These are phyloP conservation scores for Zootermopsis nevadensis DNA, from an alignment of 2,888 invertebrate species.

Conservation along the genomic window DNA sequence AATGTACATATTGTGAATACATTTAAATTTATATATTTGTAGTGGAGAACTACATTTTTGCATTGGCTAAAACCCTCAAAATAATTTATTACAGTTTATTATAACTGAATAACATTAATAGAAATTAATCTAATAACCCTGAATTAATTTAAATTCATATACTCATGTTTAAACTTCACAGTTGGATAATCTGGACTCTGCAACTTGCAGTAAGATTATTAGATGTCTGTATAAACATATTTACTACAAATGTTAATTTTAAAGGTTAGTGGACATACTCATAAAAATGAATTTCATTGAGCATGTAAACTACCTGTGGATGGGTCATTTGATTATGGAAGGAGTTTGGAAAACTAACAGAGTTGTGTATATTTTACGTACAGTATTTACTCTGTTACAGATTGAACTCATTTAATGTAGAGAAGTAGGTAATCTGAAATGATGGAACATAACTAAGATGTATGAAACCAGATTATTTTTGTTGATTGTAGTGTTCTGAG, in stretches of 20 bases:
- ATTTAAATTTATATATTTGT: conserved; percentile 27
- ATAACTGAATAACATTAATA: conserved; percentile 37
- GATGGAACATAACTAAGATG: too few species aligned
- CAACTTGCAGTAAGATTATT: neutral
- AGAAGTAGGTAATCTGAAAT: too few species aligned
- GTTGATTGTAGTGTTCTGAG: too few species aligned
- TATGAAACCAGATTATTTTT: too few species aligned
- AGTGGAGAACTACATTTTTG: neutral
- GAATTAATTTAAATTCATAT: neutral
- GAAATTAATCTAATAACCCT: conserved; percentile 29
- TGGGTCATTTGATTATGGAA: too few species aligned
- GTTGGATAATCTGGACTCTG: neutral
- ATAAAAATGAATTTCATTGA: neutral
- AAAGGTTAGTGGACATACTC: neutral
- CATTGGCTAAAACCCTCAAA: neutral
- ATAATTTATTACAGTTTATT: neutral
- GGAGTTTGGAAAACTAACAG: neutral
- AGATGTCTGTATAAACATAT: too few species aligned
- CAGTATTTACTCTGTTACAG: conserved; percentile 13
- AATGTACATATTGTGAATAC: conserved; percentile 53
- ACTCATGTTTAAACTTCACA: neutral
- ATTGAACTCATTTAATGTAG: neutral
- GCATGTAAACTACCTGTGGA: too few species aligned
- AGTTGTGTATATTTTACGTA: neutral
- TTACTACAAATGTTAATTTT: neutral